Base-by-base conservation (phyloP, 1,140 invertebrate species). In the Thereuonema tuberculata region DNA sequence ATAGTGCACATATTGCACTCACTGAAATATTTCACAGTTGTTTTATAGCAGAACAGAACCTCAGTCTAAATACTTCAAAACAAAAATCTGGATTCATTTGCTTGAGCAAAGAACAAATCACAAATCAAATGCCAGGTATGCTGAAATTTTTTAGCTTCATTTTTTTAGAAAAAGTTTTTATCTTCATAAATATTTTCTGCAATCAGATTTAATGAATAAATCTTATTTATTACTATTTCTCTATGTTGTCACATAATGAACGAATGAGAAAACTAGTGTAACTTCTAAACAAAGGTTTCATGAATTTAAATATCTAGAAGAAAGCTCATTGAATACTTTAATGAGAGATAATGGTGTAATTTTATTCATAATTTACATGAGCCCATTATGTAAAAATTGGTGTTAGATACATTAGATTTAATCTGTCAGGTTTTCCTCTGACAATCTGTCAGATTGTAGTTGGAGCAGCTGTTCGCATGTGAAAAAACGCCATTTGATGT, bases 1-100 rank as follows among this genome's bases (percentile, higher is more conserved):
- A 70, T 27, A 29, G 50, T 9, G 71, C 70, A 2, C 62, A 64
- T 1, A 61, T 69, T 29, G 70, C 69, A 5, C 53, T 74, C 23
- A 73, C 71, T 14, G 72, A 74, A 56, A 68, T 74, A 1, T 74
- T 72, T 58, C 71, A 72, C 62, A 72, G 71, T 60, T 73, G 72
- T 65, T 72, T 69, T 62, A 69, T 74, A 25, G 64, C 69, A 48
- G 71, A 71, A 24, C 71, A 73, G 60, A 61, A 66, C n/a, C 60
- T 67, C 26, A 66, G 65, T 23, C 56, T 62, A 1, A 57, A 54
- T 2, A 68, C 69, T 3, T 56, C 46, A 9, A 59, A 65, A 28
- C 69, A 72, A n/a, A 70, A 72, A 20, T 70, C 71, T 1, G 72
- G 71, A 1, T 71, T 67, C 49, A 73, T 74, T 53, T 71, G 68